Percentiles rank a stretch among this genome's conserved stretches.
These are phyloP conservation scores for Bucco capensis DNA, from an alignment of 2,113 vertebrate genomes.

Conservation along the genomic window DNA sequence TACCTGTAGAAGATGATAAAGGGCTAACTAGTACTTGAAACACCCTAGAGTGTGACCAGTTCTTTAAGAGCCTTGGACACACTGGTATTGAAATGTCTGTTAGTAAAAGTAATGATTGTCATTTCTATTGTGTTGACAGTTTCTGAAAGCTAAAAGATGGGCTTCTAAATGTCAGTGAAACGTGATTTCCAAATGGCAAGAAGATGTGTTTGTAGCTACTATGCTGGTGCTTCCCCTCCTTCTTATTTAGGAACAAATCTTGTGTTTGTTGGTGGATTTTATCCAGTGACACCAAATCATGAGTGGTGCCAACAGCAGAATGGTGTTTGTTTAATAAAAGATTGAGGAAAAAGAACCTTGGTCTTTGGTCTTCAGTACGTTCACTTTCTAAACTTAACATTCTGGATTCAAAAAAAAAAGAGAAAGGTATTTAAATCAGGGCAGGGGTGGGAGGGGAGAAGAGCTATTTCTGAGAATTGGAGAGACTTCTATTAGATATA, in stretches of 20 bases:
- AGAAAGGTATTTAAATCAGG: background rate
- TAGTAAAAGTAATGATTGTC: background rate
- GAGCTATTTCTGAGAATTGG: background rate
- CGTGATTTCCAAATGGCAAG: background rate
- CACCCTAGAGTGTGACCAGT: slow-evolving; percentile 4
- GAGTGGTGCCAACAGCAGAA: background rate
- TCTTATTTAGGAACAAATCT: background rate
- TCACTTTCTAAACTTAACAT: background rate
- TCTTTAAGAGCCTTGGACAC: background rate
- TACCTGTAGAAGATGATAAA: background rate
- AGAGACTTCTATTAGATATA: background rate
- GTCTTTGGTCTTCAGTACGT: background rate
- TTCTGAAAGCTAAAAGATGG: background rate
- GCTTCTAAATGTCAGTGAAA: background rate
- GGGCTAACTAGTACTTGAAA: slow-evolving; percentile 28
- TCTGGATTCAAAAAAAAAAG: background rate
- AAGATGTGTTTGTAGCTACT: background rate
- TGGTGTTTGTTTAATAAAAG: background rate
- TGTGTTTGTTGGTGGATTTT: background rate
- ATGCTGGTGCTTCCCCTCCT: background rate
- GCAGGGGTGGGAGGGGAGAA: too few relatives aligned
- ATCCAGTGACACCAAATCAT: background rate
- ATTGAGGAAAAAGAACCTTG: background rate
- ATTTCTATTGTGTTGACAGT: background rate
- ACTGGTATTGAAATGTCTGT: background rate